Base-by-base conservation (phyloP, 1,140 invertebrate species). In the Drosophila lacteicornis region DNA sequence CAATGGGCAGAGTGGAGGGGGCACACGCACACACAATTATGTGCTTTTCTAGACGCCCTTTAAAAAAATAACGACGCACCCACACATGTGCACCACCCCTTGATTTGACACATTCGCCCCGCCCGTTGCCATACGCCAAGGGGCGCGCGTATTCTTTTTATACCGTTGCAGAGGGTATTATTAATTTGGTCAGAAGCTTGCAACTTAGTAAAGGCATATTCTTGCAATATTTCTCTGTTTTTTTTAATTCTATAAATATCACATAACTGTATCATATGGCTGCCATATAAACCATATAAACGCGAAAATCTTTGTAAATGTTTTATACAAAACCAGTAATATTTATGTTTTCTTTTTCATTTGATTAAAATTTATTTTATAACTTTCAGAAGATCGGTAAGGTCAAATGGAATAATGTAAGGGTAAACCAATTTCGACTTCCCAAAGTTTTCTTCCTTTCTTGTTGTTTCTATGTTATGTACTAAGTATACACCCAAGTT, bases 31-130 rank as follows among this genome's bases (percentile, higher is more conserved):
- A 45, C 38, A 56, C 6, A 55, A 38, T 42, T 30, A 55, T 63
- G n/a, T 25, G 15, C 25, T 22, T 22, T 22, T 4, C 45, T 33
- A 61, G 9, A 33, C 45, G 33, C 49, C 25, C 36, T 11, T 19
- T 58, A 12, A 63, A 47, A 47, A 62, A 40, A 42, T 19, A 55
- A 2, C 33, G 6, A 33, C 36, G 3, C 60, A 63, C 61, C 49
- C 61, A 63, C 49, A 63, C 36, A 55, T 25, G 11, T 30, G n/a
- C 60, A 55, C 47, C 36, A 25, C 60, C 15, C 19, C 47, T 40
- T 25, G 25, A 17, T n/a, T 40, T 38, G 33, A 27, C 59, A 13
- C 33, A 19, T 11, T 17, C 36, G 53, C 13, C 12, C 19, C 11
- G 9, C 12, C 11, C 33, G 22, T 42, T 15, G 15, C 36, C 15